Base-by-base conservation (phyloP, 1,140 invertebrate genomes). In the Drosophila arawakana region DNA sequence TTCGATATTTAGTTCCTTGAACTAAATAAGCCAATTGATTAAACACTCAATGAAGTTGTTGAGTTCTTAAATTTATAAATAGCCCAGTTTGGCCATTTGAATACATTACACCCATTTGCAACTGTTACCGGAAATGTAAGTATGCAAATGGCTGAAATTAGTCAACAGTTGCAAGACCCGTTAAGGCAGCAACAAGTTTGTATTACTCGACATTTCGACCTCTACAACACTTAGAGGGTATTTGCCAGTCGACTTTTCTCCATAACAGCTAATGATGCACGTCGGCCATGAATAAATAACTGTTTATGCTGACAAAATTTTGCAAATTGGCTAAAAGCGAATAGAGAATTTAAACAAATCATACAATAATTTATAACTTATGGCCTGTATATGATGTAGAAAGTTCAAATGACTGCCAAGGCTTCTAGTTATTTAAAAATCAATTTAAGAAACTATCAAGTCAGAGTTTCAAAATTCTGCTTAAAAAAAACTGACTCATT, bases 171-270 rank as follows among this genome's bases (percentile, higher is more conserved):
- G n/a, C 30, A 52, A n/a, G 50, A 25, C 50, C 30, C 50, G 34
- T 52, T 54, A 54, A 54, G 50, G 50, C 34, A 54, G 50, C 50
- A 54, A 54, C 50, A 54, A 54, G 50, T 54, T 54, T 13, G 30
- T 52, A 6, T 15, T 7, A 13, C 7, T 54, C 49, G 18, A 21
- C 47, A 11, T 11, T 41, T 41, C 39, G 11, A 41, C 11, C 9
- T 11, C n/a, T 7, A 43, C 41, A 43, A 13, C 1, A 43, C 13
- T 43, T 35, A 54, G 50, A 54, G 50, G n/a, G 50, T 54, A 54
- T 54, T 15, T 8, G 2, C 34, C 7, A 8, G 34, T 54, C 50
- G 50, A 54, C 50, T 34, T 54, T 54, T 34, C 50, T 15, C 50
- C 35, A 34, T 13, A 52, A 52, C n/a, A 52, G 25, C 30, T 13